Evolutionary conservation across 1,140 invertebrate species (phyloP), one percentile per base, ranked within the genome.

Genomic region (Listronotus bonariensis): DNA sequence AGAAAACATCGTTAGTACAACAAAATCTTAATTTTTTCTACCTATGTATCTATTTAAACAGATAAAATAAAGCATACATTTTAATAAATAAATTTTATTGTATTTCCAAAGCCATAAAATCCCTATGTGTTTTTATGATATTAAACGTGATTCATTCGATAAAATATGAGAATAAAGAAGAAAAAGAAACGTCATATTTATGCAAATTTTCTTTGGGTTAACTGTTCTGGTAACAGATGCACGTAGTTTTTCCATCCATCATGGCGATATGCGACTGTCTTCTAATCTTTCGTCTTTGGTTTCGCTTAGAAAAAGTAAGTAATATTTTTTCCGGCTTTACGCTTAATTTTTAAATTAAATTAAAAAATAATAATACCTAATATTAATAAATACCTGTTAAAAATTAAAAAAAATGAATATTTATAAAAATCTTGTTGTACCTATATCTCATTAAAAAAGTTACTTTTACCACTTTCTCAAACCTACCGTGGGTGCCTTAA

Each of bases 1-100:
- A n/a, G n/a, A n/a, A n/a, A n/a, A n/a, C n/a, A n/a, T n/a, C n/a
- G n/a, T n/a, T n/a, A n/a, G n/a, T n/a, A n/a, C n/a, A n/a, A n/a
- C n/a, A n/a, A n/a, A n/a, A n/a, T n/a, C n/a, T n/a, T n/a, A n/a
- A n/a, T n/a, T n/a, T n/a, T n/a, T n/a, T n/a, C n/a, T n/a, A n/a
- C n/a, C n/a, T n/a, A n/a, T n/a, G n/a, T n/a, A n/a, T n/a, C n/a
- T n/a, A n/a, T n/a, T n/a, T n/a, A 60, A 60, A 40, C 7, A 46
- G n/a, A 57, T 10, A 62, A 62, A 43, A 10, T 6, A 15, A 45
- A 32, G 38, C 38, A 62, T 49, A 53, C 17, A 62, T 62, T 62
- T 62, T 62, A 62, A 62, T 62, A 62, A 62, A 62, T 62, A 62
- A 53, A 53, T 52, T 62, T 62, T 62, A 62, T 62, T 62, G 59